phyloP scores from a whole-genome alignment of 2,888 invertebrate genomes.

The Drosophila macrospina region DNA sequence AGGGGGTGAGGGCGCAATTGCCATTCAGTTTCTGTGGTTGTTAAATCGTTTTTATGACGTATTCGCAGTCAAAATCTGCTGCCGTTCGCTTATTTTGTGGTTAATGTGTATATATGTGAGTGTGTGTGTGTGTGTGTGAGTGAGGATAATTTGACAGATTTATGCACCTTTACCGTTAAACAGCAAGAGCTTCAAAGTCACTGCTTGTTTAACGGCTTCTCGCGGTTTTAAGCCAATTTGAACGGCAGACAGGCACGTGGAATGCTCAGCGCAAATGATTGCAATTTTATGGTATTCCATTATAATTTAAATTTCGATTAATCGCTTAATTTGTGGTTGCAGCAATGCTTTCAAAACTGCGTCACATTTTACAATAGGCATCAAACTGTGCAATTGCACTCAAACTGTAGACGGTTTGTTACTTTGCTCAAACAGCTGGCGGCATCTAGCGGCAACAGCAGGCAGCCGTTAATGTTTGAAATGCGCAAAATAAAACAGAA shows the following conservation, averaged over 20 bases:
- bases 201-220: slow-evolving; percentile 15
- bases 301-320: slow-evolving; percentile 24
- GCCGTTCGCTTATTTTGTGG: slow-evolving; percentile 43
- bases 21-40: slow-evolving; percentile 69
- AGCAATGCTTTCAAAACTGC: slow-evolving; percentile 5
- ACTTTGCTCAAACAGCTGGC: slow-evolving; percentile 8
- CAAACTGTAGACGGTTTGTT: slow-evolving; percentile 35
- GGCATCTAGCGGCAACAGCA: slow-evolving; percentile 21
- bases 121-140: neutral
- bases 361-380: neutral
- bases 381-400: neutral
- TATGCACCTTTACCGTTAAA: slow-evolving; percentile 43
- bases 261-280: slow-evolving; percentile 21
- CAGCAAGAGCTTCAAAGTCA: slow-evolving; percentile 24
- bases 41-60: slow-evolving; percentile 79
- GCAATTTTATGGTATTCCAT: slow-evolving; percentile 34
- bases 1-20: slow-evolving; percentile 41
- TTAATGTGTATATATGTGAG: slow-evolving; percentile 33
- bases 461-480: slow-evolving; percentile 2
- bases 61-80: slow-evolving; percentile 46
- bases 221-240: slow-evolving; percentile 29
- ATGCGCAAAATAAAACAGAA: neutral
- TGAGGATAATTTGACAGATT: slow-evolving; percentile 61
- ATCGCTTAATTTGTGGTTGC: neutral
- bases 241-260: slow-evolving; percentile 17